Evolutionary conservation across 2,113 vertebrate species (phyloP).

Genomic region (Sinocyclocheilus anshuiensis): DNA sequence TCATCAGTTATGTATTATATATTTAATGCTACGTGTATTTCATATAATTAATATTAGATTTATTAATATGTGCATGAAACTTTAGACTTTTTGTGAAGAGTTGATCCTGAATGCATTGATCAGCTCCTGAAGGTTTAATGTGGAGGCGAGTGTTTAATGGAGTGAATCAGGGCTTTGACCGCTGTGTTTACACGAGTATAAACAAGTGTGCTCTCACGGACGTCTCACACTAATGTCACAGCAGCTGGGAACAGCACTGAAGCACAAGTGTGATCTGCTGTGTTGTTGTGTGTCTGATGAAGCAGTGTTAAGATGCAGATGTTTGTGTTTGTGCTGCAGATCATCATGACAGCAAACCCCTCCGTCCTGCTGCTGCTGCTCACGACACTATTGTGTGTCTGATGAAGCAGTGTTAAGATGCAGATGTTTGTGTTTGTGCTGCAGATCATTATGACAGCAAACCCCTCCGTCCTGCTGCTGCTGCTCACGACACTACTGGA

Average conservation of each 20-base stretch:
- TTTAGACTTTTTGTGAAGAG: too few species aligned
- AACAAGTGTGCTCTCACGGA: slow-evolving; percentile 17
- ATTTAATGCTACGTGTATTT: too few species aligned
- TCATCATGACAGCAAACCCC: slow-evolving; percentile 66
- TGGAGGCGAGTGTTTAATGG: background rate
- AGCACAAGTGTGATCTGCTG: too few species aligned
- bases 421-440: background rate
- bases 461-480: slow-evolving; percentile 56
- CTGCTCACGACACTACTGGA: slow-evolving; percentile 52
- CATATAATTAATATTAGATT: too few species aligned
- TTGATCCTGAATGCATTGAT: too few species aligned
- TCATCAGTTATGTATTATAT: too few species aligned
- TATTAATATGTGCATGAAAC: too few species aligned
- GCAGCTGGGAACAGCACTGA: too few species aligned
- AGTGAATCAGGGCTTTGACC: slow-evolving; percentile 5
- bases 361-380: slow-evolving; percentile 61
- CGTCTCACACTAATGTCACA: background rate
- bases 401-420: background rate
- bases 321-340: slow-evolving; percentile 28
- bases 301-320: background rate
- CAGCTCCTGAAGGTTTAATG: background rate
- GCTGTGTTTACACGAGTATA: background rate
- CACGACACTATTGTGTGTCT: background rate
- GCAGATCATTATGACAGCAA: slow-evolving; percentile 67
- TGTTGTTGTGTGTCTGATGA: background rate